phyloP scores from a whole-genome alignment of 2,888 invertebrate species.

The Eupithecia exiguata region DNA sequence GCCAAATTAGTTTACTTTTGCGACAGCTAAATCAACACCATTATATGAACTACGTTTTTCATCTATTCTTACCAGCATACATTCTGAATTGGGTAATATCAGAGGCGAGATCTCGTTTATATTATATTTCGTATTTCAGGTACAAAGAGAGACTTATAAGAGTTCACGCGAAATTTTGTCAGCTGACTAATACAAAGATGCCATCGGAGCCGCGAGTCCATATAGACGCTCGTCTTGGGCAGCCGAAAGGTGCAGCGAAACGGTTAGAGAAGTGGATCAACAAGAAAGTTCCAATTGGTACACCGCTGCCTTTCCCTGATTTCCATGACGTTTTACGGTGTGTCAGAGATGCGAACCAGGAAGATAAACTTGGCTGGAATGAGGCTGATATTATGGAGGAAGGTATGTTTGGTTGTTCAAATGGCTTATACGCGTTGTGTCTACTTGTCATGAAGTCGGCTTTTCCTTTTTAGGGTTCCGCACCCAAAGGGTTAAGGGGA shows the following conservation, averaged over 20 bases:
- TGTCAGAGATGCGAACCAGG: conserved; percentile 71
- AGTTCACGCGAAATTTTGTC: conserved; percentile 85
- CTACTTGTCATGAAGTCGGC: not conserved
- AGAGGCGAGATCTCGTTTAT: not conserved
- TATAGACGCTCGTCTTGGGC: conserved; percentile 67
- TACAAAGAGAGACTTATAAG: conserved; percentile 78
- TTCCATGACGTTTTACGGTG: conserved; percentile 81
- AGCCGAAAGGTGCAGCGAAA: conserved; percentile 70
- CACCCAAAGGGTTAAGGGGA: no score
- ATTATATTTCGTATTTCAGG: conserved; percentile 48
- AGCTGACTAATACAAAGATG: conserved; percentile 83
- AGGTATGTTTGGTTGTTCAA: conserved; percentile 56
- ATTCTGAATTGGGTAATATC: not conserved
- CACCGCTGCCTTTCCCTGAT: conserved; percentile 79
- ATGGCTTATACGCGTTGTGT: no score
- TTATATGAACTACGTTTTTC: not conserved
- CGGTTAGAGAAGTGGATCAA: conserved; percentile 75
- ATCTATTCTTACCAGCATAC: not conserved
- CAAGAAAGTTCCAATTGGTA: conserved; percentile 73
- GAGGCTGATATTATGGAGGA: conserved; percentile 76
- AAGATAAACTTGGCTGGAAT: conserved; percentile 72
- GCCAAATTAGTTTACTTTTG: not conserved
- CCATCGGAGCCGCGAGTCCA: conserved; percentile 73
- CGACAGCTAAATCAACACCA: not conserved
- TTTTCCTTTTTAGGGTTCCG: not conserved